Evolutionary conservation across 2,888 invertebrate genomes (phyloP), one percentile per base, ranked within the genome.

Genomic region (Megaustenia siamemsis): DNA sequence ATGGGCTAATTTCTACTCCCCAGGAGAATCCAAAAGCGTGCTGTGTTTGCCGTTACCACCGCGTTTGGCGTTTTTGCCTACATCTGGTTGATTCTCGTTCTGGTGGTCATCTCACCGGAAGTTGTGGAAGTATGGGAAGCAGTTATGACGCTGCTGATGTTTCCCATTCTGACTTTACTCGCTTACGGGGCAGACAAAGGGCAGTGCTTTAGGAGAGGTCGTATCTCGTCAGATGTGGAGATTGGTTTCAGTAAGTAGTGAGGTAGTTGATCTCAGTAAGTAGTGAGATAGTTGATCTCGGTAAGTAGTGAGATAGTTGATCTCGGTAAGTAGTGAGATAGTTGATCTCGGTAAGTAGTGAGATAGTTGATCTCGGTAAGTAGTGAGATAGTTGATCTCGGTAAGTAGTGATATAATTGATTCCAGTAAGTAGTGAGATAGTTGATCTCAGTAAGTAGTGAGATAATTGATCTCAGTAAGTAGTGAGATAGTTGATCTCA

Each of bases 111-210:
- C 45, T 91, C 94, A 0, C 94, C 94, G 24, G 90, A 92, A 82
- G 90, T 88, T 18, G 91, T 95, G 56, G 95, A 95, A 32, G 86
- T 95, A 15, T 96, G 95, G 95, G 96, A 96, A 90, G 95, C 95
- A 0, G 90, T 95, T 1, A 89, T 95, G 49, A 96, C 96, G 0
- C 94, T 96, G 80, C 88, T 95, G 24, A 94, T 95, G 88, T 96
- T 96, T 92, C 95, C 95, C 0, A 85, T 95, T 4, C 93, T 96
- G 28, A 95, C 95, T 63, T 86, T 95, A 66, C 90, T 95, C 43
- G 95, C 95, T 6, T 96, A 95, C 91, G 90, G 94, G 68, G 95
- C 95, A 1, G 95, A 96, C 89, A 94, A 94, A 86, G 94, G 91
- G 73, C 90, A 86, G 78, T 90, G 90, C 77, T 90, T 89, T 73